A percentile compares a stretch with the other conserved stretches of the same genome.
phyloP scores from a whole-genome alignment of 2,113 vertebrate species.

The Tupaia tana region DNA sequence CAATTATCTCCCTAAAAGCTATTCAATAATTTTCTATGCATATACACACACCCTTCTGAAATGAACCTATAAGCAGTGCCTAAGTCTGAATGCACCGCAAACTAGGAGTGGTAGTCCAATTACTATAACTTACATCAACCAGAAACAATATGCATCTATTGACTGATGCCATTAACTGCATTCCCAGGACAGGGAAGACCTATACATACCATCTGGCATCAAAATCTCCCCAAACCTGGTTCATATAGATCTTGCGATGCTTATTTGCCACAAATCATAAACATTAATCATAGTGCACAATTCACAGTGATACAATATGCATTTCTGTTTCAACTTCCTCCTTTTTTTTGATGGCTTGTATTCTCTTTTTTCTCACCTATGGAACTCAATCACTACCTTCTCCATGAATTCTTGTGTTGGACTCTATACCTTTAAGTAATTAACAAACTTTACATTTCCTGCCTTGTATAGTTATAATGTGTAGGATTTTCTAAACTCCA shows the following conservation, averaged over 20 bases:
- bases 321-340: neutral
- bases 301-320: neutral
- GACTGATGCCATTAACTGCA: neutral
- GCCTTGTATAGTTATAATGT: neutral
- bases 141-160: neutral
- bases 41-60: neutral
- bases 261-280: neutral
- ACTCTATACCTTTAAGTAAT: neutral
- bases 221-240: neutral
- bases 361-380: neutral
- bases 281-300: neutral
- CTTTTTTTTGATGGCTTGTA: neutral
- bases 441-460: neutral
- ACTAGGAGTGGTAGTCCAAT: neutral
- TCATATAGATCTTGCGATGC: neutral
- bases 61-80: neutral
- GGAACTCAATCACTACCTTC: neutral
- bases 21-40: neutral
- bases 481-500: neutral
- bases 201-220: neutral
- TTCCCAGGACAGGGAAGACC: neutral
- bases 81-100: neutral
- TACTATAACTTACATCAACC: neutral
- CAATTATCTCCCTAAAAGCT: neutral
- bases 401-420: neutral